Conservation (phyloP, 2,113 vertebrate species). For the Rhynchomys soricoides region DNA sequence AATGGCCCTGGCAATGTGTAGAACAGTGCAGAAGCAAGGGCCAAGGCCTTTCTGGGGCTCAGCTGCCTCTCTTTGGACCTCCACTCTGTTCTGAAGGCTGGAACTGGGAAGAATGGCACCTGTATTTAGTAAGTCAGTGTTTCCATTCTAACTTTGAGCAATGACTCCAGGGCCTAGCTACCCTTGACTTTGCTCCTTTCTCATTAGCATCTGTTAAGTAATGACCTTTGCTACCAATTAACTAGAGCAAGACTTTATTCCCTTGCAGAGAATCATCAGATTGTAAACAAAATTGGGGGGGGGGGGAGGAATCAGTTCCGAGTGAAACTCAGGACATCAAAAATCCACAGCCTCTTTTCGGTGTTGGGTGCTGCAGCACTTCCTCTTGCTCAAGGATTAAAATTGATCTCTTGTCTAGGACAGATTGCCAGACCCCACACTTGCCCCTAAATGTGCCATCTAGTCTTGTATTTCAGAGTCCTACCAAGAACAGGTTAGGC, state of each 20-base stretch:
- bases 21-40: not conserved
- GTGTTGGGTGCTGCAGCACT: not conserved
- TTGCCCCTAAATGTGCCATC: not conserved
- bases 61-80: not conserved
- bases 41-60: not conserved
- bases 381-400: not conserved
- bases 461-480: not conserved
- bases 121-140: not conserved
- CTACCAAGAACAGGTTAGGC: constrained; percentile 23
- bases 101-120: not conserved
- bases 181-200: constrained; percentile 50
- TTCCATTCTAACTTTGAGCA: constrained; percentile 60
- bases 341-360: not conserved
- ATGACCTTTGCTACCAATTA: constrained; percentile 71
- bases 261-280: not conserved
- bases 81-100: not conserved
- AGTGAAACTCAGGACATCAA: not conserved
- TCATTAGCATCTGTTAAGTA: constrained; percentile 59
- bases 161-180: constrained; percentile 17
- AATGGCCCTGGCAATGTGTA: not conserved
- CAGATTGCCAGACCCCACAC: not conserved
- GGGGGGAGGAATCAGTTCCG: not conserved
- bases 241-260: not conserved
- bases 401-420: not conserved
- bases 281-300: constrained; percentile 56